Percentiles rank a stretch among this genome's conserved stretches.
Evolutionary conservation across 2,113 vertebrate genomes (phyloP).

Genomic region (Dasyprocta punctata): DNA sequence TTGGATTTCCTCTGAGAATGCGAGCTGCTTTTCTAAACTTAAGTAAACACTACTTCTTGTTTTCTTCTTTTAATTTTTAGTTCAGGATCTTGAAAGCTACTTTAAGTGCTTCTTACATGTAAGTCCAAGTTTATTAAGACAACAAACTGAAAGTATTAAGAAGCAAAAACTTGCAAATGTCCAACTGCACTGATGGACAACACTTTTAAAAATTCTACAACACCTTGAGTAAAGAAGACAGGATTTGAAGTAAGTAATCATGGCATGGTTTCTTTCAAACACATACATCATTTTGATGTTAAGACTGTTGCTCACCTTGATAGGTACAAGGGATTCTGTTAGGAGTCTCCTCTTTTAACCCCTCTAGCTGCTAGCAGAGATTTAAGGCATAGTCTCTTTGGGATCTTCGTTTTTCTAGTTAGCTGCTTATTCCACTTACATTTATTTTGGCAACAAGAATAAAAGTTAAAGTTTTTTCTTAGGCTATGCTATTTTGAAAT

Average conservation of each 20-base stretch:
- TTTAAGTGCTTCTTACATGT: neutral
- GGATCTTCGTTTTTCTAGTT: slow-evolving; percentile 13
- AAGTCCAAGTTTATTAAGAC: neutral
- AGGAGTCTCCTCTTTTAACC: slow-evolving; percentile 47
- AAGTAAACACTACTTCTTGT: neutral
- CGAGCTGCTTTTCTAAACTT: neutral
- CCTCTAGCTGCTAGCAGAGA: neutral
- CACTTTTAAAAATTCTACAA: neutral
- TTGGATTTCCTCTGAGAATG: neutral
- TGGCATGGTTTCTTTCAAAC: neutral
- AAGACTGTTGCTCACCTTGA: neutral
- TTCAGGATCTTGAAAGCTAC: neutral
- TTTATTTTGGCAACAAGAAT: slow-evolving; percentile 75
- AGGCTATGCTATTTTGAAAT: slow-evolving; percentile 26
- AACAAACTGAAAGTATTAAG: neutral
- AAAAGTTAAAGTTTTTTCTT: slow-evolving; percentile 75
- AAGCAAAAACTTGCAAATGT: neutral
- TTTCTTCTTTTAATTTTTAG: neutral
- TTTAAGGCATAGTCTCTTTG: slow-evolving; percentile 59
- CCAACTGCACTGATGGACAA: too few species aligned
- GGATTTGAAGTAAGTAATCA: slow-evolving; percentile 1
- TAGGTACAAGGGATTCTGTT: neutral
- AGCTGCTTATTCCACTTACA: neutral
- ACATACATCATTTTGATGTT: neutral
- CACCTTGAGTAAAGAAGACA: neutral